These are phyloP conservation scores for Melanotus villosus DNA, from an alignment of 2,888 invertebrate species.

Conservation along the genomic window DNA sequence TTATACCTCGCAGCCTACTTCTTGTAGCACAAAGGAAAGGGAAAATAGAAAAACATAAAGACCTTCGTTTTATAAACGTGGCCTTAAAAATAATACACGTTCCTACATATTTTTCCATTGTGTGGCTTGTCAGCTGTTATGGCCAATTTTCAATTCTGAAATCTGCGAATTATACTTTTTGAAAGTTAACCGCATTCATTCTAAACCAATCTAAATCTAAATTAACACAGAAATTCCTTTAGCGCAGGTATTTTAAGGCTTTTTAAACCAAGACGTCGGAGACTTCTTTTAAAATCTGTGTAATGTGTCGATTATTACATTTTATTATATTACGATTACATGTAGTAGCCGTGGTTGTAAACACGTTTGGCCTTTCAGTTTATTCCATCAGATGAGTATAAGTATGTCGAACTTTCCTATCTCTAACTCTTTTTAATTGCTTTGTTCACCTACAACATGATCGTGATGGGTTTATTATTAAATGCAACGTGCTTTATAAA, in stretches of 20 bases:
- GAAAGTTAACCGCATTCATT: no score
- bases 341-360: constrained; percentile 10
- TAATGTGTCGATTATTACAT: background rate
- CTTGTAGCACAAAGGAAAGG: constrained; percentile 23
- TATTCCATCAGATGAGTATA: constrained; percentile 22
- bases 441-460: constrained; percentile 25
- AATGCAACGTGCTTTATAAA: constrained; percentile 27
- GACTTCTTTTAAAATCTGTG: background rate
- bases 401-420: constrained; percentile 35
- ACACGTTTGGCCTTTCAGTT: constrained; percentile 21
- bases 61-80: constrained; percentile 23
- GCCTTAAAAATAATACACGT: constrained; percentile 16
- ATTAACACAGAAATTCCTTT: no score
- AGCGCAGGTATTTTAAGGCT: no score
- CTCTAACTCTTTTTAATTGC: constrained; percentile 30
- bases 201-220: no score
- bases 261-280: no score
- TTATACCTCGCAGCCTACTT: background rate
- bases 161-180: no score
- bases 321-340: constrained; percentile 11
- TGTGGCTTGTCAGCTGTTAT: background rate
- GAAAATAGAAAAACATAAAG: constrained; percentile 25
- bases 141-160: no score
- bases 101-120: constrained; percentile 13
- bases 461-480: constrained; percentile 41